Conservation (phyloP, 2,888 invertebrate genomes). For the Drosophila recens region DNA sequence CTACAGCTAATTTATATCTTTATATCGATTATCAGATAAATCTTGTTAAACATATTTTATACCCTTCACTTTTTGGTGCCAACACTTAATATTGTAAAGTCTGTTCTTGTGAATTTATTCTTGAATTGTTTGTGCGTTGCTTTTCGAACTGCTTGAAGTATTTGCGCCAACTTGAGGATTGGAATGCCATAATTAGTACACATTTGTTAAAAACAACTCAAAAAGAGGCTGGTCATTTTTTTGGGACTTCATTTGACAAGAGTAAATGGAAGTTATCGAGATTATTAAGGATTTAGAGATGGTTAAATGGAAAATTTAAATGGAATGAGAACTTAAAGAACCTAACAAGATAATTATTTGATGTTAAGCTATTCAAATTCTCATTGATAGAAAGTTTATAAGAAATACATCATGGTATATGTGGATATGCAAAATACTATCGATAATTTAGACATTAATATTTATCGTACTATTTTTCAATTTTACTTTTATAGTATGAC, state of each 20-base stretch:
- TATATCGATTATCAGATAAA: slow-evolving; percentile 29
- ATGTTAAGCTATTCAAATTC: too few relatives aligned
- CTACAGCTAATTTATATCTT: slow-evolving; percentile 29
- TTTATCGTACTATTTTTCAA: too few relatives aligned
- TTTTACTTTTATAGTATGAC: too few relatives aligned
- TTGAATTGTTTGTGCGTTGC: slow-evolving; percentile 51
- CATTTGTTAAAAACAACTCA: not conserved
- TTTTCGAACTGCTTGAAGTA: slow-evolving; percentile 25
- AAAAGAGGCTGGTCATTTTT: slow-evolving; percentile 13
- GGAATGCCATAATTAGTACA: slow-evolving; percentile 36
- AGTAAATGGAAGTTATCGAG: slow-evolving; percentile 9
- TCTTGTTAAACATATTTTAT: slow-evolving; percentile 27
- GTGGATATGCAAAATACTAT: too few relatives aligned
- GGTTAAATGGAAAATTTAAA: not conserved
- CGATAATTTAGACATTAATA: too few relatives aligned
- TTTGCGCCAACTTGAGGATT: slow-evolving; percentile 12
- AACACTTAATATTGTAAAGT: slow-evolving; percentile 33
- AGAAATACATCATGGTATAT: too few relatives aligned
- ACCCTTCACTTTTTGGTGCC: slow-evolving; percentile 44
- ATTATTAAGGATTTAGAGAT: not conserved
- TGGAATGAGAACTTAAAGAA: too few relatives aligned
- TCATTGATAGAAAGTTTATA: too few relatives aligned
- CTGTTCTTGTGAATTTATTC: slow-evolving; percentile 32
- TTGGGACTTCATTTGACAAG: not conserved
- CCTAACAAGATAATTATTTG: too few relatives aligned